Percentiles rank a stretch among this genome's conserved stretches.
These are phyloP conservation scores for Amblyjoppa proteus DNA, from an alignment of 2,888 invertebrate genomes.

Conservation along the genomic window DNA sequence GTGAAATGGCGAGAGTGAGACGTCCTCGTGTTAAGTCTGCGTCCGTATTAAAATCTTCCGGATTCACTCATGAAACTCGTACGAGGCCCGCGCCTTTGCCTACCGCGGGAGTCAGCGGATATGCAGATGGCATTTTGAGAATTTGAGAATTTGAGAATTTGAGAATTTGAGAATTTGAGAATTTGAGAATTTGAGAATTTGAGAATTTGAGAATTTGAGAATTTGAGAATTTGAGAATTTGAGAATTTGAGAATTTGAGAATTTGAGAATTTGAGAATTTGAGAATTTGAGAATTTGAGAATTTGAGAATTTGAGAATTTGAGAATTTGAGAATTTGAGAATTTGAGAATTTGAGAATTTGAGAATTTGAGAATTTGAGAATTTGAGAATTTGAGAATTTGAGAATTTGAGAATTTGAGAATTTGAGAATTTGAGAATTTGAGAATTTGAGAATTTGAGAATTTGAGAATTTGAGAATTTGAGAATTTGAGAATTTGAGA, in stretches of 20 bases:
- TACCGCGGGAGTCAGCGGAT: neutral
- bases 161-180: neutral
- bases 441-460: no score
- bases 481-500: conserved; percentile 1
- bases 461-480: neutral
- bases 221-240: no score
- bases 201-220: neutral
- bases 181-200: neutral
- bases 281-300: no score
- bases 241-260: no score
- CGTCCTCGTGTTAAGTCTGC: neutral
- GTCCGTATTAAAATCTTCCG: conserved; percentile 9
- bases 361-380: neutral
- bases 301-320: neutral
- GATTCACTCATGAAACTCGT: conserved; percentile 44
- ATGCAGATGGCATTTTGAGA: neutral
- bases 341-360: neutral
- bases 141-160: neutral
- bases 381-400: no score
- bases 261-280: no score
- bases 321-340: conserved; percentile 2
- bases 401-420: no score
- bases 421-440: no score
- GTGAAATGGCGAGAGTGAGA: conserved; percentile 47
- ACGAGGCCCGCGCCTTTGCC: neutral